Percentiles rank a stretch among this genome's conserved stretches.
Conservation (phyloP, 2,888 invertebrate genomes). For the Gasteruption jaculator region DNA sequence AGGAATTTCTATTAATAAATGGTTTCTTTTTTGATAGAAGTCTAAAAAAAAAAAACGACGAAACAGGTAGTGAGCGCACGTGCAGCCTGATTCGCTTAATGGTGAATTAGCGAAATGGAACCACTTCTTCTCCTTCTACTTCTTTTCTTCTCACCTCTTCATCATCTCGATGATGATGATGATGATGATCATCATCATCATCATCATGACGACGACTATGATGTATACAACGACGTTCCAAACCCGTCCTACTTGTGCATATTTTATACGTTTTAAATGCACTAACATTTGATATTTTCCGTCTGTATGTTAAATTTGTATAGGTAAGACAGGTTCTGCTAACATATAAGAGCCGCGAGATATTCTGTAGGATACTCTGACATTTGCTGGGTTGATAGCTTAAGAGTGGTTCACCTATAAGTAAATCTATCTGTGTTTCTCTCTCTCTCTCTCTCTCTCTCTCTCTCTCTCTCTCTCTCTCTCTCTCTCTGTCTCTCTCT, state of each 20-base stretch:
- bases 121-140: neutral
- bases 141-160: too few relatives aligned
- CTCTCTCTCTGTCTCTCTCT: conserved; percentile 2
- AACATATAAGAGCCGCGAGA: too few relatives aligned
- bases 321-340: too few relatives aligned
- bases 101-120: neutral
- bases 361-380: conserved; percentile 45
- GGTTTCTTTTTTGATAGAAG: too few relatives aligned
- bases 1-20: too few relatives aligned
- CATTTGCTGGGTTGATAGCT: conserved; percentile 45
- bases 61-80: too few relatives aligned
- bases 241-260: conserved; percentile 4
- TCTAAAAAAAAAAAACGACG: too few relatives aligned
- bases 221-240: conserved; percentile 12
- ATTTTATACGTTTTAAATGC: too few relatives aligned
- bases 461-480: conserved; percentile 10
- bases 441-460: conserved; percentile 7
- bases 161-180: conserved; percentile 12
- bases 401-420: conserved; percentile 44
- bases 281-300: too few relatives aligned
- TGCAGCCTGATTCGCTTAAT: neutral
- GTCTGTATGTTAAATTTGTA: too few relatives aligned
- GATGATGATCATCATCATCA: conserved; percentile 7
- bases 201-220: conserved; percentile 3
- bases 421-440: conserved; percentile 6